A percentile compares a stretch with the other conserved stretches of the same genome.
Evolutionary conservation across 2,888 invertebrate species (phyloP).

Genomic region (Elaeidobius kamerunicus): DNA sequence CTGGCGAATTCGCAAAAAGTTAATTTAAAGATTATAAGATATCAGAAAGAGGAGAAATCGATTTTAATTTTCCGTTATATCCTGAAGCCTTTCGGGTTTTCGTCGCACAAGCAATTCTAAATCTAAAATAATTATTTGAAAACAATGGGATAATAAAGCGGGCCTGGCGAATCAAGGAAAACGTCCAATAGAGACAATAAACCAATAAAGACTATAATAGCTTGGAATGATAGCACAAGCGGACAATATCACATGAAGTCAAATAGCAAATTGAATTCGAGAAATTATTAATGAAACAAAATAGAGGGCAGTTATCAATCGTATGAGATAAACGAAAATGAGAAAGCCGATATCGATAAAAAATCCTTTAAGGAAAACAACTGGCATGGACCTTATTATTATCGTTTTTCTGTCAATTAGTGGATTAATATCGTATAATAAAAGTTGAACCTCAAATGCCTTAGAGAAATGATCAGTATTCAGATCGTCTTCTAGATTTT

Average conservation of each 20-base stretch:
- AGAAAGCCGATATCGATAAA: slow-evolving; percentile 16
- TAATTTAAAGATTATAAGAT: slow-evolving; percentile 32
- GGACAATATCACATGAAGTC: slow-evolving; percentile 44
- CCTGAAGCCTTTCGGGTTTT: slow-evolving; percentile 30
- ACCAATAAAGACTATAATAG: slow-evolving; percentile 48
- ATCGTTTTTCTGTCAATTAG: too few species aligned
- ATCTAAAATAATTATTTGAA: slow-evolving; percentile 43
- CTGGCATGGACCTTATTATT: too few species aligned
- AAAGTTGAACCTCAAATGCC: too few species aligned
- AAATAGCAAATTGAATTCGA: slow-evolving; percentile 48
- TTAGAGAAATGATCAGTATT: too few species aligned
- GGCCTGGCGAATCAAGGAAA: slow-evolving; percentile 22
- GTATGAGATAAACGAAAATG: slow-evolving; percentile 15
- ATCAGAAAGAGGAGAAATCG: slow-evolving; percentile 29
- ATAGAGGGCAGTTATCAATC: slow-evolving; percentile 31
- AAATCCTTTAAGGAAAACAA: slow-evolving; percentile 24
- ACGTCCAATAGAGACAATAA: slow-evolving; percentile 46
- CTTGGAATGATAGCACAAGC: slow-evolving; percentile 45
- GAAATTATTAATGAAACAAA: slow-evolving; percentile 49
- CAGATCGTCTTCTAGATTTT: too few species aligned
- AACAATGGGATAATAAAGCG: slow-evolving; percentile 43
- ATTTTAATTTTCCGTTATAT: slow-evolving; percentile 34
- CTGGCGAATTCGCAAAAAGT: slow-evolving; percentile 26
- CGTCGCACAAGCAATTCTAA: slow-evolving; percentile 34
- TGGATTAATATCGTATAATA: too few species aligned